Base-by-base conservation (phyloP, 2,113 vertebrate species). In the Megaceryle maxima region DNA sequence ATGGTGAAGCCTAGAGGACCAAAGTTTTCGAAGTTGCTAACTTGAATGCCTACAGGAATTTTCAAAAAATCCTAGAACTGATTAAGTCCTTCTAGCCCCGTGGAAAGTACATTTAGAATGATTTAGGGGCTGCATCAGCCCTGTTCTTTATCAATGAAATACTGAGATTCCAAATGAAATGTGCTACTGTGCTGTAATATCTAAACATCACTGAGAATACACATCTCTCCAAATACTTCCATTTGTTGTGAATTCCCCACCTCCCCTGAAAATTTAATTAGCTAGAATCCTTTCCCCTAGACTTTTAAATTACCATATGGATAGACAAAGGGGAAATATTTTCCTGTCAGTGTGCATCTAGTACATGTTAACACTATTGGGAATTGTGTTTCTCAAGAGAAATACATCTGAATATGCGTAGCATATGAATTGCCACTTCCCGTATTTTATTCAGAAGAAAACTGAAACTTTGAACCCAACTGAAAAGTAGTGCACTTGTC, bases 281-380 rank as follows among this genome's bases (percentile, higher is more conserved):
- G 81, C 74, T 85, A 80, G 78, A 95, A 92, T 94, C 87, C 94
- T 92, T 91, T 55, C 88, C 83, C 81, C 50, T 76, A 46, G 66
- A 94, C 73, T 95, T 96, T 94, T 70, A 89, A 85, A 87, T 60
- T 85, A 84, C 94, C 95, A 94, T 95, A 96, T 94, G 94, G 94
- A 77, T 35, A 94, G 92, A 94, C 94, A 97, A 97, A 94, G 91
- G 88, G 94, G 91, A 96, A 96, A 94, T 96, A 94, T 83, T 97
- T 92, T 95, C 95, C 70, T 95, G 91, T 95, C 95, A 96, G 44
- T 77, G 74, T 94, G 83, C 87, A 96, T 95, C 81, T 97, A 96
- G 77, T 94, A 87, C 74, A 89, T 80, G 88, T 94, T 95, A 96
- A 62, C 87, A 87, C 67, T 92, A 87, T 9, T 39, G 63, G 66